These are phyloP conservation scores for Rambutsinella grinnellia DNA, from an alignment of 2,888 invertebrate genomes.

Conservation along the genomic window DNA sequence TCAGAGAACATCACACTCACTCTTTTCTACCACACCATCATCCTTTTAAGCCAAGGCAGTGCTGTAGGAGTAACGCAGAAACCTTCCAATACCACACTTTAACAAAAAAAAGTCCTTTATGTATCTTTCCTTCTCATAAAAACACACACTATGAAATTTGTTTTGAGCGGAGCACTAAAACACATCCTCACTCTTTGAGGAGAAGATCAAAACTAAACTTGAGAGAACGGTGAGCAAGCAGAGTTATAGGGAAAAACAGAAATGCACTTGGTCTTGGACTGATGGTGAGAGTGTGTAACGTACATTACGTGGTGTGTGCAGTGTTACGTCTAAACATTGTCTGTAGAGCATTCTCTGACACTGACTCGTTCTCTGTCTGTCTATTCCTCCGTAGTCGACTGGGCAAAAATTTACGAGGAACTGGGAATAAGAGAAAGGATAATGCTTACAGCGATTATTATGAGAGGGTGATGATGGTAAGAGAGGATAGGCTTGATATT, in stretches of 20 bases:
- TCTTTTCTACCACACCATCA: background rate
- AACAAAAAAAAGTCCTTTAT: constrained; percentile 32
- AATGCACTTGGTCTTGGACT: constrained; percentile 45
- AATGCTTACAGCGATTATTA: background rate
- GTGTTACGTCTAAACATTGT: background rate
- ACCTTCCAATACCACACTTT: constrained; percentile 14
- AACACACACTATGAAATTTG: no score
- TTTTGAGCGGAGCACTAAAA: no score
- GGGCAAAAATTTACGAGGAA: constrained; percentile 45
- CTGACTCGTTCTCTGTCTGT: constrained; percentile 1
- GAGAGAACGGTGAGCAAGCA: background rate
- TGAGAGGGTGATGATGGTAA: constrained; percentile 15
- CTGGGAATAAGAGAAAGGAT: constrained; percentile 4
- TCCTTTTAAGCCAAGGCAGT: background rate
- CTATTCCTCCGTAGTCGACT: constrained; percentile 19
- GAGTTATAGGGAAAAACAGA: constrained; percentile 8
- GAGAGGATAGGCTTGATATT: constrained; percentile 9
- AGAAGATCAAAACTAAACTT: constrained; percentile 49
- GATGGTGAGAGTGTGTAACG: background rate
- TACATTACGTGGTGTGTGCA: background rate
- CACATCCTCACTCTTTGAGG: constrained; percentile 13
- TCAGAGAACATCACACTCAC: constrained; percentile 2
- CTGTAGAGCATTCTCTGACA: background rate
- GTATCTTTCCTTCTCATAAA: constrained; percentile 8
- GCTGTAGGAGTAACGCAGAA: background rate